Base-by-base conservation (phyloP, 2,113 vertebrate species). In the Tilapia sparmanii region DNA sequence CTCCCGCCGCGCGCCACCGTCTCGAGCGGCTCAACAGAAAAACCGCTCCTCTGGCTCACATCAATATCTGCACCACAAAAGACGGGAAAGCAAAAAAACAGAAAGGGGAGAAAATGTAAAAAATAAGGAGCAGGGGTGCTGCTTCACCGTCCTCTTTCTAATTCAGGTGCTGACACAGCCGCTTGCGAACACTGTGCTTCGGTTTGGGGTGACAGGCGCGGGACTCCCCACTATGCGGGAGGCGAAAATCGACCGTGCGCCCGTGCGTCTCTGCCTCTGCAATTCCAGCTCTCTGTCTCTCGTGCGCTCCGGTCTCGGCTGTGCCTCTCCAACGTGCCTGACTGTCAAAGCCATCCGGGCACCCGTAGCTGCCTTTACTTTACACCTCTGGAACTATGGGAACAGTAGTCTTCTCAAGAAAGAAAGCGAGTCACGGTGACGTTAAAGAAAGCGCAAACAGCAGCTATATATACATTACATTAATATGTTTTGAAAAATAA, bases 281-380 rank as follows among this genome's bases (percentile, higher is more conserved):
- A 94, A 95, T 96, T 95, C 95, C 95, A 93, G 94, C 88, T 93
- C 92, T 86, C 95, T 87, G 92, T 91, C 91, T 94, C 91, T 89
- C 68, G 83, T 91, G 92, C 92, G 87, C 87, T 86, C 88, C 84
- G 82, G 94, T 88, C 95, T 87, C 92, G 84, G 91, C 87, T 91
- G 92, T 91, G 90, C 88, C 91, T 94, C 57, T 92, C 87, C 94
- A 96, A 97, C 95, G 96, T 96, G 96, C 94, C 94, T 95, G 93
- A 78, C 90, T 93, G 93, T 95, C 94, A 91, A 91, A 91, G 52
- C 63, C 95, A 95, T 95, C 92, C 94, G 92, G 95, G 96, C 91
- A 95, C 86, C 96, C 96, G 95, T 96, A 97, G 93, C 91, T 95
- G 87, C 86, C 91, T 89, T 90, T 87, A 42, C 78, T 86, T 86